phyloP scores from a whole-genome alignment of 2,797 vertebrate genomes.

The Nannoperca australis region DNA sequence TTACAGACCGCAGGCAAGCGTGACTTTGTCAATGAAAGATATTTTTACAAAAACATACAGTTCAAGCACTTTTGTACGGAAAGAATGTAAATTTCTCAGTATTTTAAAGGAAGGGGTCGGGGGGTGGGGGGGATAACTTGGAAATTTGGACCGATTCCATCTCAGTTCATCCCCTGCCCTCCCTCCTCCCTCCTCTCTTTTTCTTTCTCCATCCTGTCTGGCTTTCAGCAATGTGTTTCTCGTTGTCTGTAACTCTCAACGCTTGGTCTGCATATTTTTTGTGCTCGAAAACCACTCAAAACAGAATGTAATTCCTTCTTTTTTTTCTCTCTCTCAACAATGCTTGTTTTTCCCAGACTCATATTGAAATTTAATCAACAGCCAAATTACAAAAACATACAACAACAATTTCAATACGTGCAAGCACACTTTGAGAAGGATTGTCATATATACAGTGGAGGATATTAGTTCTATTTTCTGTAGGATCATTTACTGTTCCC shows the following conservation, averaged over 20 bases:
- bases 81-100: conserved; percentile 81
- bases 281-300: conserved; percentile 72
- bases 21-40: conserved; percentile 66
- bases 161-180: conserved; percentile 55
- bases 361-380: conserved; percentile 72
- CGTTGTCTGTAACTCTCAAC: conserved; percentile 76
- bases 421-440: conserved; percentile 68
- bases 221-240: conserved; percentile 81
- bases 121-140: conserved; percentile 39
- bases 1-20: conserved; percentile 58
- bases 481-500: conserved; percentile 66
- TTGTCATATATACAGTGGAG: conserved; percentile 67
- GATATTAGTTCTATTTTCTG: conserved; percentile 65
- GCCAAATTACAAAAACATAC: conserved; percentile 73
- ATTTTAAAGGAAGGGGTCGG: conserved; percentile 61
- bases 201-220: conserved; percentile 71
- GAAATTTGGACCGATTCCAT: conserved; percentile 80
- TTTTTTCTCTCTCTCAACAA: conserved; percentile 35
- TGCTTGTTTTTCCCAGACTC: conserved; percentile 55
- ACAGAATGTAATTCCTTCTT: conserved; percentile 65
- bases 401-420: conserved; percentile 66
- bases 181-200: conserved; percentile 28
- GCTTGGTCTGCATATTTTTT: conserved; percentile 73
- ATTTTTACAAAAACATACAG: conserved; percentile 68
- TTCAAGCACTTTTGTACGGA: conserved; percentile 75